Base-by-base conservation (phyloP, 2,888 invertebrate species). In the Tenthredo scrophulariae region DNA sequence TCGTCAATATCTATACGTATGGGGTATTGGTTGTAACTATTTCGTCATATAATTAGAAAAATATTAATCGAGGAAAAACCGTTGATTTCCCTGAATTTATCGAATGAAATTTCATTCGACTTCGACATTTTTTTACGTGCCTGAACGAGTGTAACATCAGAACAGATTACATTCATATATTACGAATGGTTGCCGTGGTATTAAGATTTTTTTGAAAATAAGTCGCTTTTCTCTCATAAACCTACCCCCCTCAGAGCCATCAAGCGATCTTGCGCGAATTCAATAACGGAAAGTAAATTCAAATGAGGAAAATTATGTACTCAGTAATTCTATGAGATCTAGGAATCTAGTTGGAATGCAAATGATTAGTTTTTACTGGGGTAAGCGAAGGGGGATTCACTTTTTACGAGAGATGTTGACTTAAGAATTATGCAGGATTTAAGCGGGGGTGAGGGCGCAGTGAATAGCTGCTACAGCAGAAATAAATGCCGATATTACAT, bases 401-500 rank as follows among this genome's bases (percentile, higher is more conserved):
- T 67, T 67, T 67, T 67, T 67, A 67, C 67, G 67, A 40, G 43
- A 54, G 29, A 29, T 77, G 54, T 77, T 77, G 77, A 54, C 50
- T 77, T 40, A 54, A 40, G 72, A 77, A 77, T 77, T 54, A 77
- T 77, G 77, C 54, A 29, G 77, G 77, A 50, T 77, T 74, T 43
- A 43, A 22, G 43, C 22, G 43, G 10, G 77, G 77, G 46, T 40
- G 33, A 43, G 7, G n/a, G 26, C 74, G 18, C 10, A 37, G 37
- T 22, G 74, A 74, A 74, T 43, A 74, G 74, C 50, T n/a, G n/a
- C 54, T 77, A 77, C 80, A 83, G 46, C 83, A 62, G 67, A 67
- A 83, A 83, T 83, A 46, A 83, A 83, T 83, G 83, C 62, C 46
- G 67, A 67, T 67, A 83, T 67, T 67, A 83, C 46, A 67, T 65